phyloP scores from a whole-genome alignment of 2,797 vertebrate species.

The Lithobates pipiens region DNA sequence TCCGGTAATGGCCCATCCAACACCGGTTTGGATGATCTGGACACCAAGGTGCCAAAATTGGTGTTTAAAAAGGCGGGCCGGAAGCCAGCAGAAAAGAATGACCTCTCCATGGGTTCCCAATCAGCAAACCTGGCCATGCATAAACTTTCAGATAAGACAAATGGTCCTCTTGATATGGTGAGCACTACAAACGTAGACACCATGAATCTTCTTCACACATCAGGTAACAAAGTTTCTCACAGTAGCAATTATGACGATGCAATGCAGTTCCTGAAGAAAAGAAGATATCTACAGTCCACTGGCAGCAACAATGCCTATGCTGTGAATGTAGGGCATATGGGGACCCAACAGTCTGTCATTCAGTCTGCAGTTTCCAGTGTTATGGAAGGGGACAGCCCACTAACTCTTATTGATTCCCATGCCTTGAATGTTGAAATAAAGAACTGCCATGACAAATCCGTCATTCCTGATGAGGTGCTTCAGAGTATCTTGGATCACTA shows the following conservation, averaged over 20 bases:
- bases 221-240: conserved; percentile 85
- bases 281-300: conserved; percentile 93
- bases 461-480: conserved; percentile 97
- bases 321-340: conserved; percentile 88
- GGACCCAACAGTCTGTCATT: conserved; percentile 89
- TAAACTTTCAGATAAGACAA: conserved; percentile 87
- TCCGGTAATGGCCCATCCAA: conserved; percentile 82
- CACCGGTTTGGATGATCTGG: conserved; percentile 80
- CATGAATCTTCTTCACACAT: conserved; percentile 88
- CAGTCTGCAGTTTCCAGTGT: conserved; percentile 89
- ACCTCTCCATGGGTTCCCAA: conserved; percentile 85
- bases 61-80: conserved; percentile 91
- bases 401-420: conserved; percentile 91
- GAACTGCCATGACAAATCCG: conserved; percentile 93
- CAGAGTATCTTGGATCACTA: conserved; percentile 98
- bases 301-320: conserved; percentile 90
- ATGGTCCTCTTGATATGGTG: conserved; percentile 82
- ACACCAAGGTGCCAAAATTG: conserved; percentile 90
- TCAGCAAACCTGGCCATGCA: conserved; percentile 82
- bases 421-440: conserved; percentile 89
- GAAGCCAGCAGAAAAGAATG: conserved; percentile 87
- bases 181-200: conserved; percentile 81
- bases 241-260: conserved; percentile 98
- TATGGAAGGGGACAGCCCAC: conserved; percentile 87
- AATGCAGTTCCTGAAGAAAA: conserved; percentile 99